Percentiles rank a stretch among this genome's conserved stretches.
phyloP scores from a whole-genome alignment of 1,140 invertebrate genomes.

The Penaeus indicus region DNA sequence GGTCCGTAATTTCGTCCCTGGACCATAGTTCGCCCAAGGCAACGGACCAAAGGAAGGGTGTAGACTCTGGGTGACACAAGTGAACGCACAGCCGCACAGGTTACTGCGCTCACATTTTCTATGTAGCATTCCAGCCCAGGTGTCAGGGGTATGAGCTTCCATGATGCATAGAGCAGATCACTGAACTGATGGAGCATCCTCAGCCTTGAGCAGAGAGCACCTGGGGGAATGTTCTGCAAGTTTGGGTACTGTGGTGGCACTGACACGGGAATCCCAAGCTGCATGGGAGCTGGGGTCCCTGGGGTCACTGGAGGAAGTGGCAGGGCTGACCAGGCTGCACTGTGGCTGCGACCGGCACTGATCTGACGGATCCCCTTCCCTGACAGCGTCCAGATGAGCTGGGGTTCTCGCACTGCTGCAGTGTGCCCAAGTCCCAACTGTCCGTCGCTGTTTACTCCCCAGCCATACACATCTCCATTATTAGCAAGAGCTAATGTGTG shows the following conservation, averaged over 20 bases:
- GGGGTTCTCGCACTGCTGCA: slow-evolving; percentile 74
- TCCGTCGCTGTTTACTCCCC: slow-evolving; percentile 78
- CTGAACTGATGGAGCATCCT: slow-evolving; percentile 77
- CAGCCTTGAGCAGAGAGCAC: slow-evolving; percentile 74
- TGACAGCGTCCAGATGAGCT: slow-evolving; percentile 73
- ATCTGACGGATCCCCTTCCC: slow-evolving; percentile 77
- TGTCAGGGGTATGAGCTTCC: slow-evolving; percentile 76
- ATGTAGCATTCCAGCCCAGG: slow-evolving; percentile 68
- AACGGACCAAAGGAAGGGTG: slow-evolving; percentile 77
- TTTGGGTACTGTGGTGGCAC: slow-evolving; percentile 76
- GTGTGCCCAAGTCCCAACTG: slow-evolving; percentile 77
- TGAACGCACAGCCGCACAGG: slow-evolving; percentile 73
- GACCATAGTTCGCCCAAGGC: slow-evolving; percentile 78
- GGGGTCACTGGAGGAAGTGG: slow-evolving; percentile 72
- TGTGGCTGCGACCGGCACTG: slow-evolving; percentile 76
- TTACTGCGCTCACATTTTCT: slow-evolving; percentile 70
- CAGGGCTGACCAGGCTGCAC: slow-evolving; percentile 77
- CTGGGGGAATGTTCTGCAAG: slow-evolving; percentile 73
- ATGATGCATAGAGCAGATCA: slow-evolving; percentile 77
- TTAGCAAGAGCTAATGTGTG: slow-evolving; percentile 76
- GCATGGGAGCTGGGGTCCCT: slow-evolving; percentile 72
- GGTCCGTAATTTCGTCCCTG: slow-evolving; percentile 80
- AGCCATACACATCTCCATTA: slow-evolving; percentile 77
- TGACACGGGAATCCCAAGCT: slow-evolving; percentile 73
- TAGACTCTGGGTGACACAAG: slow-evolving; percentile 76